These are phyloP conservation scores for Columba guinea DNA, from an alignment of 2,797 vertebrate genomes.

Conservation along the genomic window DNA sequence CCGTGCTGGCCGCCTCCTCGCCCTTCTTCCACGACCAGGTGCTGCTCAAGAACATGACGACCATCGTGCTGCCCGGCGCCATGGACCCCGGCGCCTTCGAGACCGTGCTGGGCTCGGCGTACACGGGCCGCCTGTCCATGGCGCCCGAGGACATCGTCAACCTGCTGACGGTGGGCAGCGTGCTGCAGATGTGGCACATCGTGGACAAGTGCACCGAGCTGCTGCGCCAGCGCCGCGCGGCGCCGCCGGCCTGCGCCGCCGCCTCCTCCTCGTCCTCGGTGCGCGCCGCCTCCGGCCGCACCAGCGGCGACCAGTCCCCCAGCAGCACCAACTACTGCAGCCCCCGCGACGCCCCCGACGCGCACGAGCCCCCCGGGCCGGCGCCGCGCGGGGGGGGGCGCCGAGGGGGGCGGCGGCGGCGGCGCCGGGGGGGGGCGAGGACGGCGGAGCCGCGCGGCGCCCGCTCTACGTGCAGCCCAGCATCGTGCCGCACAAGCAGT, in stretches of 20 bases:
- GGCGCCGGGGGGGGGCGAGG: conserved; percentile 57
- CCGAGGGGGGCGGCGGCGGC: too few relatives aligned
- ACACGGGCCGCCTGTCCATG: conserved; percentile 91
- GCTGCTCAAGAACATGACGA: conserved; percentile 89
- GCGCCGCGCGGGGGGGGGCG: too few relatives aligned
- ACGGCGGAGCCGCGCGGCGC: conserved; percentile 44
- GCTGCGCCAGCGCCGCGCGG: neutral
- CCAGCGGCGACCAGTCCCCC: conserved; percentile 84
- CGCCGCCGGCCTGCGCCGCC: neutral
- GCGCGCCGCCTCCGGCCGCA: conserved; percentile 60
- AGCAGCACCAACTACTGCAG: conserved; percentile 92
- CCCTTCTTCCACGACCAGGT: conserved; percentile 96
- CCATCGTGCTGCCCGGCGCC: conserved; percentile 87
- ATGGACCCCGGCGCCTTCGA: conserved; percentile 93
- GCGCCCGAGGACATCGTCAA: conserved; percentile 89
- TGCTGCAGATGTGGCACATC: conserved; percentile 98
- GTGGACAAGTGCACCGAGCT: conserved; percentile 96
- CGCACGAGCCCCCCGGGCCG: too few relatives aligned
- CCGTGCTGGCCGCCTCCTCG: conserved; percentile 91
- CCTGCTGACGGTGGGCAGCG: conserved; percentile 92
- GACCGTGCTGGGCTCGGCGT: conserved; percentile 88
- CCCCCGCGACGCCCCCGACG: conserved; percentile 76
- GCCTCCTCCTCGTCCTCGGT: neutral
- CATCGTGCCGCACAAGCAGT: conserved; percentile 89
- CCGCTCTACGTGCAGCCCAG: conserved; percentile 82